Evolutionary conservation across 1,140 invertebrate species (phyloP), one percentile per base, ranked within the genome.

Genomic region (Lasioglossum albipes): DNA sequence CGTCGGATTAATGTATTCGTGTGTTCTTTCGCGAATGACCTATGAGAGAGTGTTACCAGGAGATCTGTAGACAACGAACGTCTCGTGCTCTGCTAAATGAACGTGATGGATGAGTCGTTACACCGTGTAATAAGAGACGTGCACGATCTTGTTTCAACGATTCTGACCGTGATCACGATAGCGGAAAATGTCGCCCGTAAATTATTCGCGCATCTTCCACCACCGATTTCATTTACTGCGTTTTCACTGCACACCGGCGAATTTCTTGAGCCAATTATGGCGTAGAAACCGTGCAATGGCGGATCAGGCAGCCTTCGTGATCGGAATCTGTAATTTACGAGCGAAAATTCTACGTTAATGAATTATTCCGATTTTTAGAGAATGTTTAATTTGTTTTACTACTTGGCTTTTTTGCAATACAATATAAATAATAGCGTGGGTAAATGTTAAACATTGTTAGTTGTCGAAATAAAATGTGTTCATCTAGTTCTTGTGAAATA

Each of bases 71-170:
- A 82, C 73, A 70, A 82, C 83, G 10, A 75, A 73, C 68, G 54
- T 71, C 70, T 65, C 57, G 72, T 74, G 75, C 78, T 61, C 68
- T 67, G 71, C 71, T 74, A 80, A 87, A 87, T 74, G 52, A 78
- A 49, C 31, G 49, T 87, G 85, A 84, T 87, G 64, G 72, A 87
- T 85, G 77, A 59, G 41, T 64, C 65, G 61, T 67, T 79, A 27
- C 41, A 20, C 36, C 65, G 62, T 13, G 52, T 72, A 81, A 76
- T 75, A 69, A 69, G 68, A 76, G 78, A 79, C 42, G 80, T 83
- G 52, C 64, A 59, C 61, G 67, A 82, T 59, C 31, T 6, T 16
- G 65, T 41, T 61, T 42, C 10, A 45, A 74, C 42, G 67, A 52
- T 74, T 74, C 73, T 61, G 68, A 66, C 68, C 59, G 27, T 57